Evolutionary conservation across 2,797 vertebrate genomes (phyloP).

Genomic region (Sibirionetta formosa): DNA sequence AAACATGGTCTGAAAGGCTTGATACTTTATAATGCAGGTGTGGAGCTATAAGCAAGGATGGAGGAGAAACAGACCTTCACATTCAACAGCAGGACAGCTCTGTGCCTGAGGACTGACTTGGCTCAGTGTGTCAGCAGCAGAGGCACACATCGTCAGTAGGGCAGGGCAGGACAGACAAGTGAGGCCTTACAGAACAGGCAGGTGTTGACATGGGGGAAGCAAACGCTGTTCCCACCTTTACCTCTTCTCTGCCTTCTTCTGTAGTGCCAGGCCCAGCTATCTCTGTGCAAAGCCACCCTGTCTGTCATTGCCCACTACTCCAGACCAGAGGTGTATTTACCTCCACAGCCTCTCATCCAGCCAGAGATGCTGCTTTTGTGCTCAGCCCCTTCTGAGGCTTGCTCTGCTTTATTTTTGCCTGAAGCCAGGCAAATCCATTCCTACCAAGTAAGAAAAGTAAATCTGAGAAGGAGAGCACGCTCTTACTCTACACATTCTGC

Average conservation of each 20-base stretch:
- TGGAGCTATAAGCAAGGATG: neutral
- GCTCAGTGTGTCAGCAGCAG: neutral
- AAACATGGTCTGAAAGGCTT: neutral
- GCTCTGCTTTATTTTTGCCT: neutral
- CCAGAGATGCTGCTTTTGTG: neutral
- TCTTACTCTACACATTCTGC: neutral
- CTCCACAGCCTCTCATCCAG: neutral
- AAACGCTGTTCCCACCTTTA: neutral
- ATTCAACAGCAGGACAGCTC: neutral
- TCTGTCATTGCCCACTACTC: neutral
- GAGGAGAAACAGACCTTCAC: neutral
- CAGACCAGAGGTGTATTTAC: neutral
- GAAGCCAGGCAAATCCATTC: neutral
- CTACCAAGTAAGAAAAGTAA: neutral
- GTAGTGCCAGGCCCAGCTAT: neutral
- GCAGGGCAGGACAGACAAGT: accelerated
- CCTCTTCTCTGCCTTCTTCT: neutral
- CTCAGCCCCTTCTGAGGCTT: neutral
- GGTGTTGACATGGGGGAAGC: neutral
- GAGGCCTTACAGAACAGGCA: neutral
- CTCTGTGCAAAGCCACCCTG: neutral
- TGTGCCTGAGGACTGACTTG: neutral
- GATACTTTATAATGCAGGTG: neutral
- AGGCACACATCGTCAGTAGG: neutral
- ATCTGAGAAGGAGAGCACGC: neutral